Evolutionary conservation across 30 jellyfish, hydroid and myxozoan genomes (phyloP), one percentile per base, ranked within the genome.

Genomic region (Aurelia sp.): DNA sequence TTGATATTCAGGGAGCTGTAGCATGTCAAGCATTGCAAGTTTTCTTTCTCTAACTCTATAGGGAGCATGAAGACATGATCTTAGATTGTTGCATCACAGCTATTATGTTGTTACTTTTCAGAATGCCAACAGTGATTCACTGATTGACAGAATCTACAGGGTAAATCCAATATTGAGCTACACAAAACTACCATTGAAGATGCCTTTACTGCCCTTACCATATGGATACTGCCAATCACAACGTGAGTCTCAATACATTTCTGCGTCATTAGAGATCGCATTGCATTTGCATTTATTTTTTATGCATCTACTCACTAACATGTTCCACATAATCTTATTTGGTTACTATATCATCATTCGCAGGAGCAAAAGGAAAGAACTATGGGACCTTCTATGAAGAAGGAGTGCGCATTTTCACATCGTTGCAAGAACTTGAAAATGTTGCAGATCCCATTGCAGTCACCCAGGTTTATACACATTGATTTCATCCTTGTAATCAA

Each of bases 361-460:
- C 73, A 95, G 99, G 97, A 62, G 99, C 99, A 18, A 97, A 85
- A 65, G 97, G 95, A 53, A 95, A 95, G 83, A 97, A 88, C 21
- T 95, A 95, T 59, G 98, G 99, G 64, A 87, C 98, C 3, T 95
- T 73, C 86, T 82, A 89, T 59, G 99, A 95, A 74, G 99, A 95
- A 78, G 97, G 98, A 0, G 86, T 95, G 3, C 90, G 97, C 13
- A 95, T 95, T 18, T 95, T 89, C 77, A 86, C 96, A 20, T 95
- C 97, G 10, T 73, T 95, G 66, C 99, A 95, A 87, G 99, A 95
- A 71, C 82, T 95, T 48, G 99, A 95, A 62, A 86, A 85, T 71
- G 99, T 95, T 22, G 99, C 97, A 27, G 99, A 95, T 65, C 99
- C 99, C 4, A 95, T 95, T 53, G 97, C 98, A 17, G 99, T 95